Evolutionary conservation across 2,797 vertebrate species (phyloP).

Genomic region (Rhynchonycteris naso): DNA sequence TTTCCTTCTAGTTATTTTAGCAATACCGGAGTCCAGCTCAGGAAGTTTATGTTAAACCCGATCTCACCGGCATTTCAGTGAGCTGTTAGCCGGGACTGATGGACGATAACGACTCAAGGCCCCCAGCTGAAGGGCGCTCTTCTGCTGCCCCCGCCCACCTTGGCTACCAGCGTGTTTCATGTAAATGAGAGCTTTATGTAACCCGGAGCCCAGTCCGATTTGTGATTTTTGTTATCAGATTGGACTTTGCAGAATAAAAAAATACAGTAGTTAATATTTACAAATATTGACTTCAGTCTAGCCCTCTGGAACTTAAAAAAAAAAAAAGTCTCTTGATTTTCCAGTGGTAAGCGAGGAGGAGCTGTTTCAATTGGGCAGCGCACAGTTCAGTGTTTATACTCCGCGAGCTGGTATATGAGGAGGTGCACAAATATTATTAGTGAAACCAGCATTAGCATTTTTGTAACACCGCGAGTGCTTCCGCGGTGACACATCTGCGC

Average conservation of each 20-base stretch:
- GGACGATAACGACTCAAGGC: constrained; percentile 79
- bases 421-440: constrained; percentile 38
- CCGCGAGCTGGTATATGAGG: background rate
- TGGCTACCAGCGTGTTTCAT: constrained; percentile 69
- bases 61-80: constrained; percentile 79
- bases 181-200: constrained; percentile 71
- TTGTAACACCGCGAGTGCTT: background rate
- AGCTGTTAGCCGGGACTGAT: constrained; percentile 82
- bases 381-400: constrained; percentile 19
- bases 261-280: constrained; percentile 68
- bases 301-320: constrained; percentile 51
- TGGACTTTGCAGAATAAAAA: constrained; percentile 75
- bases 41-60: constrained; percentile 85
- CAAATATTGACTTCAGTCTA: constrained; percentile 66
- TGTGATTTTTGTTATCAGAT: constrained; percentile 71
- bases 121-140: constrained; percentile 73
- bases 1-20: constrained; percentile 82
- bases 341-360: constrained; percentile 13
- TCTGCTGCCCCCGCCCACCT: constrained; percentile 52
- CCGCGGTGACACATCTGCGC: background rate
- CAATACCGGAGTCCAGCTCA: constrained; percentile 84
- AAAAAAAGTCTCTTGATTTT: background rate
- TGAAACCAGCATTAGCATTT: constrained; percentile 59
- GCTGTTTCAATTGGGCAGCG: background rate
- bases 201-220: constrained; percentile 42